Base-by-base conservation (phyloP, 2,113 vertebrate genomes). In the Xenopus tropicalis region DNA sequence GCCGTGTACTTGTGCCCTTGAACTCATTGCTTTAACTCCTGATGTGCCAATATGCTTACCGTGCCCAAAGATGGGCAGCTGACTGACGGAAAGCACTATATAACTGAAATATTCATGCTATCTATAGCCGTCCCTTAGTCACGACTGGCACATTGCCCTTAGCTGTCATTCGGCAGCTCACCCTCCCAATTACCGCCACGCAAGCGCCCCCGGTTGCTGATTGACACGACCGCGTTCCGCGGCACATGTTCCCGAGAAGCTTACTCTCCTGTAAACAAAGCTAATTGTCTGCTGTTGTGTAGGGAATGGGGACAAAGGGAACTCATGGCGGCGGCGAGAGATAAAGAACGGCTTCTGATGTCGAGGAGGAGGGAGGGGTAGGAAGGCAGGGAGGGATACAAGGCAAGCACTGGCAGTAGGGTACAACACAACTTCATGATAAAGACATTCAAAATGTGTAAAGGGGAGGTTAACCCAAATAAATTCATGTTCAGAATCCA, bases 321-420 rank as follows among this genome's bases (percentile, higher is more conserved):
- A 14, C 46, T n/a, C 10, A 37, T 9, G 29, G 43, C 23, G 54
- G 54, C 63, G 54, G 14, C 54, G 52, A 56, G 64, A 72, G 69
- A 78, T 78, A 78, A 78, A 70, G 69, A 54, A 67, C 57, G 24
- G 62, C 44, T 66, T 65, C 51, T 66, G 69, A 71, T 70, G 44
- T 29, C 59, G 19, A 48, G 19, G 44, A 51, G 46, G 23, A 22
- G 25, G 42, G 19, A 5, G 46, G 11, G 14, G 20, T 29, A 65
- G 22, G 51, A 63, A 17, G 19, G 9, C 14, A 54, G 1, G n/a
- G 19, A n/a, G 19, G n/a, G n/a, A 17, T 66, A 23, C 42, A 43
- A 25, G 20, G 24, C 43, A n/a, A 57, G 19, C 20, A 24, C 20
- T 44, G 20, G 25, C 4, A 17, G 14, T 23, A 58, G 13, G 6